Base-by-base conservation (phyloP, 2,797 vertebrate genomes). In the Dipus sagitta region DNA sequence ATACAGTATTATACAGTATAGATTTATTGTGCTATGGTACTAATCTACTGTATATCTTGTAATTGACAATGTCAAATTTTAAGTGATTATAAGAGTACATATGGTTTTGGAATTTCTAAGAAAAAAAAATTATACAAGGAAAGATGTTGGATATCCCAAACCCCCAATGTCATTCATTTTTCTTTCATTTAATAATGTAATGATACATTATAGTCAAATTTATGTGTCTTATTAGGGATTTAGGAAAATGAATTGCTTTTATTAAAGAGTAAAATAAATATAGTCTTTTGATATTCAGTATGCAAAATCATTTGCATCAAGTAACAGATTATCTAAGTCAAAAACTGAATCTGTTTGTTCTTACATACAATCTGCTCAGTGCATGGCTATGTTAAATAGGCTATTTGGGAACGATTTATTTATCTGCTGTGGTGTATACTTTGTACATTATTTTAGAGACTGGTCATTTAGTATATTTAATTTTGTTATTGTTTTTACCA, bases 201-300 rank as follows among this genome's bases (percentile, higher is more conserved):
- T 30, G 23, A 68, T 20, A 60, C 38, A 38, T 38, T 38, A 38
- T 38, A 38, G 38, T 38, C 38, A 38, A 38, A 38, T 28, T 90
- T 68, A 72, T 42, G 86, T 86, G 70, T 80, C 72, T 93, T 28
- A 32, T 38, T 80, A 76, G 23, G 64, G 74, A 85, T 85, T 75
- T 83, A 88, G 1, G 1, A 89, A 26, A 2, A 28, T 62, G 11
- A 26, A 52, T 71, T 92, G 52, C 67, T 86, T 81, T 26, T 75
- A 70, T 75, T 76, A 71, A 34, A 91, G 24, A 26, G 54, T 20
- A 60, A 42, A 82, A 18, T 54, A 88, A 74, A 38, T n/a, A 21
- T 30, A 78, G 78, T 78, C 21, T 68, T 82, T n/a, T 26, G 13
- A 38, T 62, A 78, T 6, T 86, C 13, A 62, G 7, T 64, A 54